phyloP scores from a whole-genome alignment of 2,797 vertebrate species.

The Centroberyx gerrardi region DNA sequence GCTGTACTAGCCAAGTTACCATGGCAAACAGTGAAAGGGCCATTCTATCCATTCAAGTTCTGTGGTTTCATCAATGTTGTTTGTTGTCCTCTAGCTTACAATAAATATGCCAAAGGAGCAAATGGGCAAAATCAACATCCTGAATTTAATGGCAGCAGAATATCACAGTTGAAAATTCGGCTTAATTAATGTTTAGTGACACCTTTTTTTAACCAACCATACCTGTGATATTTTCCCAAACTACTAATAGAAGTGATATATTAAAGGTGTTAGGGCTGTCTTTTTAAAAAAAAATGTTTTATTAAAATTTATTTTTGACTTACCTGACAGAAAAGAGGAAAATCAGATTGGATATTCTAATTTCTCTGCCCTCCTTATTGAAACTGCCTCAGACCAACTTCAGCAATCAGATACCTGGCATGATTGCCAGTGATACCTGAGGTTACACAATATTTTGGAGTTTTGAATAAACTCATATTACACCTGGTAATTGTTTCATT shows the following conservation, averaged over 20 bases:
- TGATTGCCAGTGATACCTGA: background rate
- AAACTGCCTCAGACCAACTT: background rate
- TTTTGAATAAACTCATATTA: slow-evolving; percentile 11
- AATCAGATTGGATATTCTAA: background rate
- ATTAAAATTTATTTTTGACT: background rate
- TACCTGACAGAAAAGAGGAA: background rate
- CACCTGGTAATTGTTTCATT: background rate
- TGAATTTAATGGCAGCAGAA: background rate
- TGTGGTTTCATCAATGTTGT: background rate
- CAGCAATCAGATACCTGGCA: background rate
- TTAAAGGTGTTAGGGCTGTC: background rate
- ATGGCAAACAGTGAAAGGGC: too few species aligned
- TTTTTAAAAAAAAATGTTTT: too few species aligned
- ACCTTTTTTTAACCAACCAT: too few species aligned
- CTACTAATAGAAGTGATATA: background rate
- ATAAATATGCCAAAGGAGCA: background rate
- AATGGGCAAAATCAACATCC: background rate
- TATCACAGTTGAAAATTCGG: slow-evolving; percentile 6
- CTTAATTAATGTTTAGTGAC: background rate
- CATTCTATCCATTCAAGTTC: too few species aligned
- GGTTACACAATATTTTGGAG: background rate
- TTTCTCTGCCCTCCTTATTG: background rate
- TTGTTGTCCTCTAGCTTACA: background rate
- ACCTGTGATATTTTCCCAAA: background rate
- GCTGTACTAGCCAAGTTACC: too few species aligned